Conservation (phyloP, 2,797 vertebrate genomes). For the Natrix natrix region DNA sequence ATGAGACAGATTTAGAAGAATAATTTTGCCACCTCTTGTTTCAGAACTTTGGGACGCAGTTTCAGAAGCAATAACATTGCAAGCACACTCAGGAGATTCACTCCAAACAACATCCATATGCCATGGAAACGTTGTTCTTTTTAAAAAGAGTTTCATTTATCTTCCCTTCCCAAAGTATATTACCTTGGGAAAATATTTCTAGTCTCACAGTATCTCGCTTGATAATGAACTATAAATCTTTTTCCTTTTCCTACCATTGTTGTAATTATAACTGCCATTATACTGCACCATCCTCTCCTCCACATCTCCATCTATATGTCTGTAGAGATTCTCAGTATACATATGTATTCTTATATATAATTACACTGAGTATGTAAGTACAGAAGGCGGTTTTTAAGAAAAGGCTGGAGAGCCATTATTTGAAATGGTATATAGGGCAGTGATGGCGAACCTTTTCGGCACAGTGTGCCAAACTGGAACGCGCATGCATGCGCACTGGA, state of each 20-base stretch:
- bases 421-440: neutral
- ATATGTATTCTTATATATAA: neutral
- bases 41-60: neutral
- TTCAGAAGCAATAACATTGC: neutral
- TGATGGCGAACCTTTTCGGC: too few species aligned
- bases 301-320: neutral
- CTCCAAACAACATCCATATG: neutral
- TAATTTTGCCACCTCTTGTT: neutral
- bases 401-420: neutral
- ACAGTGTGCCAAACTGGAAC: too few species aligned
- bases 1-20: neutral
- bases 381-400: neutral
- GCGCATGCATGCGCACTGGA: too few species aligned
- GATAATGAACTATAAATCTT: neutral
- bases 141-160: neutral
- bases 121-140: neutral
- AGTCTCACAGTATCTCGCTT: neutral
- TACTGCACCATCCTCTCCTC: neutral
- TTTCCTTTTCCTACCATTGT: neutral
- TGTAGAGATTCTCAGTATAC: neutral
- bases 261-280: neutral
- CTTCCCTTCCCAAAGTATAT: neutral
- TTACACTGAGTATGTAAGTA: neutral
- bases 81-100: neutral
- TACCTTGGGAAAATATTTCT: neutral